Evolutionary conservation across 2,888 invertebrate genomes (phyloP).

Genomic region (Pyrrhia umbra): DNA sequence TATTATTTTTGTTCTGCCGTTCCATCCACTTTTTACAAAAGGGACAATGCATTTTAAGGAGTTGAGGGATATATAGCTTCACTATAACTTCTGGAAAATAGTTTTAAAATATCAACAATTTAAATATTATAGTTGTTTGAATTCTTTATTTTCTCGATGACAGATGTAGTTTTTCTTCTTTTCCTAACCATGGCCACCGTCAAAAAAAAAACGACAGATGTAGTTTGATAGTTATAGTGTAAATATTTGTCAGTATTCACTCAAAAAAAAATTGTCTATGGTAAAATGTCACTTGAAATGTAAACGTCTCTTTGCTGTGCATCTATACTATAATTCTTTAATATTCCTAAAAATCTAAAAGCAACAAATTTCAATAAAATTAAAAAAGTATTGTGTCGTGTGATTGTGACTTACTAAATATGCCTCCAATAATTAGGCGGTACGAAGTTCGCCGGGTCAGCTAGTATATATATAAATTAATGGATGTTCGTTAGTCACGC

Average conservation of each 20-base stretch:
- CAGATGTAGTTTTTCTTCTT: conserved; percentile 34
- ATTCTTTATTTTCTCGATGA: conserved; percentile 30
- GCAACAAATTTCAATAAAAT: conserved; percentile 30
- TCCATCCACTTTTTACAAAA: conserved; percentile 54
- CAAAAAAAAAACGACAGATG: conserved; percentile 22
- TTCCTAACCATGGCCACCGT: conserved; percentile 34
- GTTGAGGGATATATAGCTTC: conserved; percentile 40
- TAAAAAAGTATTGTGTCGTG: conserved; percentile 12
- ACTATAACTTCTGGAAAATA: conserved; percentile 24
- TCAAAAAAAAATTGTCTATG: conserved; percentile 27
- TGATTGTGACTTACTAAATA: too few relatives aligned
- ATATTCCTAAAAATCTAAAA: conserved; percentile 28
- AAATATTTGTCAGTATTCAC: conserved; percentile 28
- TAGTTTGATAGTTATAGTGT: conserved; percentile 22
- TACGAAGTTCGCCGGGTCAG: too few relatives aligned
- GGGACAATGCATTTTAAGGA: conserved; percentile 52
- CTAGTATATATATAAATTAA: conserved; percentile 26
- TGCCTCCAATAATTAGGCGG: too few relatives aligned
- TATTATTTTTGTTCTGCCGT: conserved; percentile 54
- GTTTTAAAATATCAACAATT: conserved; percentile 26
- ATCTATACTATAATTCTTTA: conserved; percentile 20
- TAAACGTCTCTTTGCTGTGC: conserved; percentile 29
- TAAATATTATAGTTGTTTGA: conserved; percentile 27
- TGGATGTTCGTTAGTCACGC: too few relatives aligned
- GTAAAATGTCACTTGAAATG: conserved; percentile 11